These are phyloP conservation scores for Anthoscopus minutus DNA, from an alignment of 2,113 vertebrate species.

Conservation along the genomic window DNA sequence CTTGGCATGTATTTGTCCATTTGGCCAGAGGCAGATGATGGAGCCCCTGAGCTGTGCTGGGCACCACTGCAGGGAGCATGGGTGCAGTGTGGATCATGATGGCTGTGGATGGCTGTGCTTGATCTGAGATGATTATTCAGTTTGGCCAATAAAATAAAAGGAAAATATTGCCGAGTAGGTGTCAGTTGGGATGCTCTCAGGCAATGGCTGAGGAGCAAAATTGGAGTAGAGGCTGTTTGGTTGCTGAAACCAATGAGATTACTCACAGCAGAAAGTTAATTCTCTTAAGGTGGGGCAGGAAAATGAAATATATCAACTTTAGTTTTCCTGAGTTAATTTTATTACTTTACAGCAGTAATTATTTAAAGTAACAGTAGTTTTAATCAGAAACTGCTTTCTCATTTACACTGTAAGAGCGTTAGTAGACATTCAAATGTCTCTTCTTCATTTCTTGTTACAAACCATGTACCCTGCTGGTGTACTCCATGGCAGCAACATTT, in stretches of 20 bases:
- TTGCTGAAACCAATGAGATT: neutral
- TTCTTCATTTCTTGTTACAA: neutral
- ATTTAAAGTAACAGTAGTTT: neutral
- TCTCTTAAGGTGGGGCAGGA: neutral
- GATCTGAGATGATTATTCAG: neutral
- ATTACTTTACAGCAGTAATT: rapidly evolving
- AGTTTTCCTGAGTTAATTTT: neutral
- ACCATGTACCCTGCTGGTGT: neutral
- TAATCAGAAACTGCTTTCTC: neutral
- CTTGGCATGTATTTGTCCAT: rapidly evolving
- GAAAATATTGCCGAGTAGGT: neutral
- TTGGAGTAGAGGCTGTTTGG: neutral
- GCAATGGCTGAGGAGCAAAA: neutral
- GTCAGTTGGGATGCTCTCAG: neutral
- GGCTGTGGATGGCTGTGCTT: neutral
- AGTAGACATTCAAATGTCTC: neutral
- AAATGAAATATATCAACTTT: neutral
- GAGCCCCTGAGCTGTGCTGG: neutral
- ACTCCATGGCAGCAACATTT: neutral
- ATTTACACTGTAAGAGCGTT: rapidly evolving
- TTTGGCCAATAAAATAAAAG: neutral
- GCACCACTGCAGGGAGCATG: rapidly evolving
- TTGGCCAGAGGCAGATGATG: neutral
- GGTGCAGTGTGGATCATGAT: neutral
- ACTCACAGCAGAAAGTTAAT: neutral